These are phyloP conservation scores for Lipophrys pholis DNA, from an alignment of 2,113 vertebrate genomes.

Conservation along the genomic window DNA sequence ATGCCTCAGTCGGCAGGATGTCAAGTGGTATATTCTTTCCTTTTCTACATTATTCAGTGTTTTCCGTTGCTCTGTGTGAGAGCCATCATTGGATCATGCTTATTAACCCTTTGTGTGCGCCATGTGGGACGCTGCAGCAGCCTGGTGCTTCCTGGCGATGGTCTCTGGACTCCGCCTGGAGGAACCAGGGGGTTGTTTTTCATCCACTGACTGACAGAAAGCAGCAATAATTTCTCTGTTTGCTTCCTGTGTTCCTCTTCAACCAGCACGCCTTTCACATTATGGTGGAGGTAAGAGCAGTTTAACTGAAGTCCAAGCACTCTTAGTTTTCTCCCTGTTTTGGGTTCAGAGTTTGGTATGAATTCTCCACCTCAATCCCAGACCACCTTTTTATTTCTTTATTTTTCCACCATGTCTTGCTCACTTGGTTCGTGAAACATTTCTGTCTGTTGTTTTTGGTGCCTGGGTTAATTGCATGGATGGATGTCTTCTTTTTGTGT, in stretches of 20 bases:
- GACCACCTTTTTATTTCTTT: slow-evolving; percentile 41
- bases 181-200: slow-evolving; percentile 36
- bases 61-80: slow-evolving; percentile 16
- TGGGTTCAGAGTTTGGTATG: slow-evolving; percentile 66
- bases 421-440: slow-evolving; percentile 38
- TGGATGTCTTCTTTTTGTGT: slow-evolving; percentile 54
- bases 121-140: slow-evolving; percentile 1
- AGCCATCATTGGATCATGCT: slow-evolving; percentile 22
- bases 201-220: slow-evolving; percentile 79
- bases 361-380: slow-evolving; percentile 56
- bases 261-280: slow-evolving; percentile 99
- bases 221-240: slow-evolving; percentile 88
- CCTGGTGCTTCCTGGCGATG: too few species aligned
- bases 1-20: not conserved
- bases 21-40: not conserved
- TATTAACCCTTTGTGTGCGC: slow-evolving; percentile 21
- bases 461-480: slow-evolving; percentile 76
- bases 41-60: slow-evolving; percentile 14
- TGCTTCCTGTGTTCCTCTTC: slow-evolving; percentile 81
- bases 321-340: slow-evolving; percentile 36
- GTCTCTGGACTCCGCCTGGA: too few species aligned
- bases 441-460: slow-evolving; percentile 27
- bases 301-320: slow-evolving; percentile 79
- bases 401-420: slow-evolving; percentile 41
- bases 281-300: slow-evolving; percentile 99